A percentile compares a stretch with the other conserved stretches of the same genome.
Conservation (phyloP, 2,888 invertebrate species). For the Pecten maximus region DNA sequence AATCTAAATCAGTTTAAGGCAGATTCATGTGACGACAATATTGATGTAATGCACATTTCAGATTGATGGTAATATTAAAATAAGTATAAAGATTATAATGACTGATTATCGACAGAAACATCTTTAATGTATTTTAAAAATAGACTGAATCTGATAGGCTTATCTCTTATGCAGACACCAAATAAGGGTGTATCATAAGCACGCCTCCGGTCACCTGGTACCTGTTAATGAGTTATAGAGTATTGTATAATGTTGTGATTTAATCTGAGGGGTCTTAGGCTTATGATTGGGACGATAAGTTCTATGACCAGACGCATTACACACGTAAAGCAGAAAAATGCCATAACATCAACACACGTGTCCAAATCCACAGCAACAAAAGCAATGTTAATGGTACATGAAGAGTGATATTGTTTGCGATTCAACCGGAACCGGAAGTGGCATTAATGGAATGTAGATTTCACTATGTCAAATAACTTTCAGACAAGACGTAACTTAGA, state of each 20-base stretch:
- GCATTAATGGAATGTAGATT: too few relatives aligned
- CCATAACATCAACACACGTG: not conserved
- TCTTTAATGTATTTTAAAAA: not conserved
- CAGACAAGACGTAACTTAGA: too few relatives aligned
- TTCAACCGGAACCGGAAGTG: too few relatives aligned
- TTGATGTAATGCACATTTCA: not conserved
- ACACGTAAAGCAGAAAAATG: not conserved
- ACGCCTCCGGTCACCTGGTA: not conserved
- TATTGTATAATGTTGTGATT: not conserved
- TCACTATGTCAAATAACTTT: too few relatives aligned
- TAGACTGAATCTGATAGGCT: not conserved
- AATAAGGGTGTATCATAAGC: not conserved
- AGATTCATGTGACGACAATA: not conserved
- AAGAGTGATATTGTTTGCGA: too few relatives aligned
- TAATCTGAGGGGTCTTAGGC: not conserved
- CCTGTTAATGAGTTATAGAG: not conserved
- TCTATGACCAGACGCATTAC: not conserved
- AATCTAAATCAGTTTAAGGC: not conserved
- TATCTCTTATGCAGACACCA: not conserved
- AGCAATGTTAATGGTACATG: too few relatives aligned
- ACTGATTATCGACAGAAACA: not conserved
- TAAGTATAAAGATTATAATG: not conserved
- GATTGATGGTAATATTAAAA: constrained; percentile 2
- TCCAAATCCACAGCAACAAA: too few relatives aligned
- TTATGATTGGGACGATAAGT: not conserved